Percentiles rank a stretch among this genome's conserved stretches.
Evolutionary conservation across 2,888 invertebrate species (phyloP).

Genomic region (Melinopterus prodromus): DNA sequence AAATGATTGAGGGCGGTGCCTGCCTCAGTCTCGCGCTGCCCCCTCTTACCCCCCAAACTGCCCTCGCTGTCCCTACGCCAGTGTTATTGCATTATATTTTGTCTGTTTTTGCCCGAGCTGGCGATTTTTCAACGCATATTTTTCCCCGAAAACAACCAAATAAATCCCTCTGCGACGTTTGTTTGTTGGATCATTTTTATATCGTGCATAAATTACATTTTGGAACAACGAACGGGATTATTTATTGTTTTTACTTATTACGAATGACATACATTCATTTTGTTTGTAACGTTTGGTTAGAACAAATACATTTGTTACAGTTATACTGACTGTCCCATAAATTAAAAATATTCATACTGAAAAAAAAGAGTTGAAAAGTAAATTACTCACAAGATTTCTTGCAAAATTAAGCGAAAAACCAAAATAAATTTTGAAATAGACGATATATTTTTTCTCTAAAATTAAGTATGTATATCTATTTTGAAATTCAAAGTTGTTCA

Average conservation of each 20-base stretch:
- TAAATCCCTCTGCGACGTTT: constrained; percentile 8
- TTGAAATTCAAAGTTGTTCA: too few species aligned
- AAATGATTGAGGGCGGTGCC: constrained; percentile 61
- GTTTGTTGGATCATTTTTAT: neutral
- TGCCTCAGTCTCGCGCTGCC: constrained; percentile 26
- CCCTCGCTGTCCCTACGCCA: constrained; percentile 12
- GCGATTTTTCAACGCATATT: constrained; percentile 15
- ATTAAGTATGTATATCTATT: too few species aligned
- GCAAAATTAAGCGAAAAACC: too few species aligned
- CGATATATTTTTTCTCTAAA: too few species aligned
- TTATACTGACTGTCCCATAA: too few species aligned
- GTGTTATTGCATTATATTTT: constrained; percentile 20
- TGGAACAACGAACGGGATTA: neutral
- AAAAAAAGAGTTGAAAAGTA: too few species aligned
- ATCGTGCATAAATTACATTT: neutral
- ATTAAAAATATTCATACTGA: too few species aligned
- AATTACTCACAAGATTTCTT: too few species aligned
- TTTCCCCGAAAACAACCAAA: constrained; percentile 16
- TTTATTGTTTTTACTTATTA: neutral
- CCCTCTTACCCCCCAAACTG: constrained; percentile 15
- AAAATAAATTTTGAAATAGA: too few species aligned
- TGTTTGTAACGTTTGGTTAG: too few species aligned
- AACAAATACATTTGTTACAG: too few species aligned
- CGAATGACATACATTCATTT: neutral
- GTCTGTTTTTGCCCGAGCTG: constrained; percentile 7